Percentiles rank a stretch among this genome's conserved stretches.
Evolutionary conservation across 2,797 vertebrate genomes (phyloP).

Genomic region (Lacerta agilis): DNA sequence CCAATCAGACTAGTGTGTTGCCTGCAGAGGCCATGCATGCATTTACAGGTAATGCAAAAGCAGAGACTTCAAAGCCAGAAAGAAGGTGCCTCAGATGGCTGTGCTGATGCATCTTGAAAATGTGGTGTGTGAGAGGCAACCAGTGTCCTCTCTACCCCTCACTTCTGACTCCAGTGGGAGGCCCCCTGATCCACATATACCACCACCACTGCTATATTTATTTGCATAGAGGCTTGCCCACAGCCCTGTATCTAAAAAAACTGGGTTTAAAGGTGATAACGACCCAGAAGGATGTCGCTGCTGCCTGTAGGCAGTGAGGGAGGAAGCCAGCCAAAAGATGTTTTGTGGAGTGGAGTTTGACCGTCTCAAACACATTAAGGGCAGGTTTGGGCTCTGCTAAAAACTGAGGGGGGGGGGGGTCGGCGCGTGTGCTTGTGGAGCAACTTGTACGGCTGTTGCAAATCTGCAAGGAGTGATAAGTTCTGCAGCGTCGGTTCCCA

Average conservation of each 20-base stretch:
- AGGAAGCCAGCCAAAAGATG: not conserved
- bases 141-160: not conserved
- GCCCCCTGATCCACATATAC: not conserved
- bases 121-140: not conserved
- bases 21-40: not conserved
- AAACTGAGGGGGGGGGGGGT: not conserved
- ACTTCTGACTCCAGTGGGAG: conserved; percentile 55
- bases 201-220: not conserved
- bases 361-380: not conserved
- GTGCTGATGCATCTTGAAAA: not conserved
- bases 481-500: conserved; percentile 23
- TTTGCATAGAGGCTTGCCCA: not conserved
- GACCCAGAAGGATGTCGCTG: not conserved
- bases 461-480: conserved; percentile 40
- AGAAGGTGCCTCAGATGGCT: not conserved
- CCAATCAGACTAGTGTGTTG: not conserved
- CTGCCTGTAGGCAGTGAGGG: not conserved
- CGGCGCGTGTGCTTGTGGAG: conserved; percentile 46
- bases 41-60: rapidly evolving
- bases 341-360: not conserved
- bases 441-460: conserved; percentile 43
- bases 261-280: not conserved
- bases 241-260: no score
- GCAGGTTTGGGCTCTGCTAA: not conserved
- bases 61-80: not conserved